Evolutionary conservation across 2,797 vertebrate species (phyloP).

Genomic region (Caiman crocodilus): DNA sequence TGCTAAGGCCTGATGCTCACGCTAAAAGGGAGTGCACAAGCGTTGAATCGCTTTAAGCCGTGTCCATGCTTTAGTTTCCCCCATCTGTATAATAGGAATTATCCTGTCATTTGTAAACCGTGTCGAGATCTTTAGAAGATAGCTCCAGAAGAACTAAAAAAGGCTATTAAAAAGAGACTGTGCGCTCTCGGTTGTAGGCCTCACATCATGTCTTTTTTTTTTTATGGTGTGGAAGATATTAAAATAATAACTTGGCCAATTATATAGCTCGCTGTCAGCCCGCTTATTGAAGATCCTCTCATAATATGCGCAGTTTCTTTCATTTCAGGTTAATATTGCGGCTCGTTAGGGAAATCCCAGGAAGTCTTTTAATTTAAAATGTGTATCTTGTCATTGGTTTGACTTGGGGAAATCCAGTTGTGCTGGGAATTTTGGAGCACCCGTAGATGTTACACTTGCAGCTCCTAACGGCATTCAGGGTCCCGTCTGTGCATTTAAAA

Average conservation of each 20-base stretch:
- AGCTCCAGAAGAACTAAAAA: neutral
- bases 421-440: neutral
- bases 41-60: too few species aligned
- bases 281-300: neutral
- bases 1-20: too few species aligned
- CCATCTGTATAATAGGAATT: neutral
- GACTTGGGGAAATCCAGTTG: neutral
- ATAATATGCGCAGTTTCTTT: accelerated
- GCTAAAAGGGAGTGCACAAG: too few species aligned
- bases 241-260: neutral
- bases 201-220: neutral
- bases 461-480: neutral
- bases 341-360: neutral
- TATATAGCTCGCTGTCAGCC: neutral
- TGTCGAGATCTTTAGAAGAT: neutral
- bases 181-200: neutral
- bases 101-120: neutral
- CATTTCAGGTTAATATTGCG: neutral
- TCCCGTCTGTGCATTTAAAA: neutral
- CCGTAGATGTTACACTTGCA: neutral
- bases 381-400: neutral
- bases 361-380: accelerated
- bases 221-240: too few species aligned
- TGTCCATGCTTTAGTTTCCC: neutral
- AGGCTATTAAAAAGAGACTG: neutral